Evolutionary conservation across 1,140 invertebrate species (phyloP).

Genomic region (Drosophila virilis): DNA sequence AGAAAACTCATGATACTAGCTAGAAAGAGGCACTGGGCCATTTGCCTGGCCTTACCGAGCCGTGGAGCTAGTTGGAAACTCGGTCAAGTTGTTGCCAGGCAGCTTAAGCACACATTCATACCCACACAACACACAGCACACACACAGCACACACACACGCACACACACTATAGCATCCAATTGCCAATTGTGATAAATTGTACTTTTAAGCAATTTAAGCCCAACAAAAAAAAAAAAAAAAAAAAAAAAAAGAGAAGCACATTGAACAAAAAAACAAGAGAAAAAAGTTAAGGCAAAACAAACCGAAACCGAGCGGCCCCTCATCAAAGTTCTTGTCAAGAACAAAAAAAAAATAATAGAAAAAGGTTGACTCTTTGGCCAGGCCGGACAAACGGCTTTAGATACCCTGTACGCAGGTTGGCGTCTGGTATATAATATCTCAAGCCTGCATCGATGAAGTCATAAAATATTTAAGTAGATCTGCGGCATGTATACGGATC

Average conservation of each 20-base stretch:
- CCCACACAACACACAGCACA: constrained; percentile 22
- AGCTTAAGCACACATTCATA: constrained; percentile 17
- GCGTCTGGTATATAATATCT: no score
- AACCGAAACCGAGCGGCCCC: constrained; percentile 42
- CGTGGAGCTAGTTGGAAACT: constrained; percentile 27
- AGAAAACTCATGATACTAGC: constrained; percentile 59
- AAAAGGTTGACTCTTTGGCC: constrained; percentile 38
- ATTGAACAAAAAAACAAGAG: constrained; percentile 17
- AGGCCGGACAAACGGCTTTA: constrained; percentile 10
- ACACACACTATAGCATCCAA: constrained; percentile 56
- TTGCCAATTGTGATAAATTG: constrained; percentile 81
- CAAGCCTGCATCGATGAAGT: no score
- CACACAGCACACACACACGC: neutral
- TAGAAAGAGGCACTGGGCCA: neutral
- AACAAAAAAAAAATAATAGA: constrained; percentile 8
- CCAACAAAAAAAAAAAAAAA: constrained; percentile 27
- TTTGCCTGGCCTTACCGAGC: neutral
- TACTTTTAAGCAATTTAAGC: constrained; percentile 79
- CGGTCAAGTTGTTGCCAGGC: constrained; percentile 52
- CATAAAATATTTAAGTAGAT: no score
- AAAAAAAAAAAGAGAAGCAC: constrained; percentile 19
- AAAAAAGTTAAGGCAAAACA: constrained; percentile 17
- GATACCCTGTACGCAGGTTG: constrained; percentile 22
- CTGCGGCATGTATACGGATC: no score
- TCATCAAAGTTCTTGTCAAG: constrained; percentile 64